phyloP scores from a whole-genome alignment of 2,113 vertebrate species.

The Copsychus sechellarum region DNA sequence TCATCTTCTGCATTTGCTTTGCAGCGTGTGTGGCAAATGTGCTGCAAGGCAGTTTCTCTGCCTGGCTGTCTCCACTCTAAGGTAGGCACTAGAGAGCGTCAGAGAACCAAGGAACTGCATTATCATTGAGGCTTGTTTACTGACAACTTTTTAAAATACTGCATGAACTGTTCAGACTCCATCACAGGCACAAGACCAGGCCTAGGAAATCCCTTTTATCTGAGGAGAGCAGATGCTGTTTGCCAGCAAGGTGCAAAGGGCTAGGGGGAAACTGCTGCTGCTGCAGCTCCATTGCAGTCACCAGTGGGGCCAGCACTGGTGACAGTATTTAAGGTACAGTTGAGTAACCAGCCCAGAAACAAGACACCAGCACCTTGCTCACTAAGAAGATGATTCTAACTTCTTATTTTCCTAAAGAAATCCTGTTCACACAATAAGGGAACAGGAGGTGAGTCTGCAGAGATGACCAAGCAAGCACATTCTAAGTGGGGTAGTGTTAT shows the following conservation, averaged over 20 bases:
- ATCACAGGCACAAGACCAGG: not conserved
- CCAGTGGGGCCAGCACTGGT: not conserved
- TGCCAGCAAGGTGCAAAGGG: not conserved
- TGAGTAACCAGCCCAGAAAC: not conserved
- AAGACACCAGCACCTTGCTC: not conserved
- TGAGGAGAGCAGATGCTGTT: not conserved
- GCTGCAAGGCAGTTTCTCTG: not conserved
- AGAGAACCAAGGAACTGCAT: conserved; percentile 34
- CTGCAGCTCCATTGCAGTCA: not conserved
- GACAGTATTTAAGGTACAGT: not conserved
- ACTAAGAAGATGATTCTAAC: not conserved
- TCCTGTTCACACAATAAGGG: not conserved
- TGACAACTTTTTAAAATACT: not conserved
- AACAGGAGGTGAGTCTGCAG: not conserved
- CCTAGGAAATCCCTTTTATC: not conserved
- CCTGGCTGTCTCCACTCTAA: not conserved
- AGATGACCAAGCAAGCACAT: not conserved
- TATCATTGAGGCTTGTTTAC: not conserved
- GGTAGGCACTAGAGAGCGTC: conserved; percentile 51
- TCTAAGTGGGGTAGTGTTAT: not conserved
- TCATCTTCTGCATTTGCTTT: not conserved
- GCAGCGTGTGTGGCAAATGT: not conserved
- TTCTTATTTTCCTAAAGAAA: not conserved
- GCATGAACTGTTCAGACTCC: not conserved
- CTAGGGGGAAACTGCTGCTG: rapidly evolving